Conservation (phyloP, 37 sponge, comb jelly and placozoan genomes). For the Beroe ovata region DNA sequence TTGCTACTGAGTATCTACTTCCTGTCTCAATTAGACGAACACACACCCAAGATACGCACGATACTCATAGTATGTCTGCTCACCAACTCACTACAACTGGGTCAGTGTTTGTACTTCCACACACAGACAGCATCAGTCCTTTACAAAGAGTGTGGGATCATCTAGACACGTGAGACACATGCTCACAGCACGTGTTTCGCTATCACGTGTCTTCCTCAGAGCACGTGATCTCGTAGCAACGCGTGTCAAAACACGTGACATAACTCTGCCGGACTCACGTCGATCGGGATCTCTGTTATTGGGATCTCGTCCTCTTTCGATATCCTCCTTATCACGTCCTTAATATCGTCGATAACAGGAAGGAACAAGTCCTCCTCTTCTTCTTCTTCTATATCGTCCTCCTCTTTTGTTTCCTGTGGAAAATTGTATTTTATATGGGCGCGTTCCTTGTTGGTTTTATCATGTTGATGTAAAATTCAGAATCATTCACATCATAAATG, state of each 20-base stretch:
- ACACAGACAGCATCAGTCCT: neutral
- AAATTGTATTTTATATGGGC: no score
- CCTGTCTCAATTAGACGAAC: neutral
- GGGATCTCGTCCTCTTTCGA: slow-evolving; percentile 48
- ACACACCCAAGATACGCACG: slow-evolving; percentile 1
- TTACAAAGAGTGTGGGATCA: neutral
- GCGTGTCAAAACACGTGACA: no score
- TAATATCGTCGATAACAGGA: slow-evolving; percentile 34
- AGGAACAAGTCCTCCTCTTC: slow-evolving; percentile 36
- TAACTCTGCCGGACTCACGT: neutral
- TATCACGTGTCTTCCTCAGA: neutral
- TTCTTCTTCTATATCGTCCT: slow-evolving; percentile 1
- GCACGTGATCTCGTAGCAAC: neutral
- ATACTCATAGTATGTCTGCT: slow-evolving; percentile 15
- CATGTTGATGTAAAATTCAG: neutral
- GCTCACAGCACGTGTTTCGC: no score
- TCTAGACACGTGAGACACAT: no score
- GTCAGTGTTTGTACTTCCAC: neutral
- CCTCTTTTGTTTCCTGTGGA: slow-evolving; percentile 27
- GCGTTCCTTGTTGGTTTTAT: neutral
- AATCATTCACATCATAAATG: neutral
- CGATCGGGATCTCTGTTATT: slow-evolving; percentile 31
- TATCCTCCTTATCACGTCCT: slow-evolving; percentile 21
- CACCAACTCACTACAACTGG: neutral
- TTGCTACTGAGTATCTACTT: neutral